Conservation (phyloP, 1,140 invertebrate species). For the Trichogramma pretiosum region DNA sequence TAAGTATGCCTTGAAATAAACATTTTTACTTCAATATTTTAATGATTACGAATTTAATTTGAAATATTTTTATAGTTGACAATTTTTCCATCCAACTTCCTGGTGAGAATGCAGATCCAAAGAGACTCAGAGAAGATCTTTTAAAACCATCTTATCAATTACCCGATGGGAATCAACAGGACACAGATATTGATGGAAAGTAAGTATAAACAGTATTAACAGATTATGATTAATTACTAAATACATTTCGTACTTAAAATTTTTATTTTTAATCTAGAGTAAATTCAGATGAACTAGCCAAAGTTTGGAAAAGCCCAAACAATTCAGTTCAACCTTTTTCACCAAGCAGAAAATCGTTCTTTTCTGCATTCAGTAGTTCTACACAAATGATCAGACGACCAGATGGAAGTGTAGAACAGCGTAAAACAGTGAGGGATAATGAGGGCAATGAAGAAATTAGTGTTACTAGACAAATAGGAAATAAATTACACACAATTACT, state of each 20-base stretch:
- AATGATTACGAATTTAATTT: not conserved
- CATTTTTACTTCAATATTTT: not conserved
- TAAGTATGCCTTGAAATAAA: not conserved
- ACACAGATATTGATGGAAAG: constrained; percentile 48
- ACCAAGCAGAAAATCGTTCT: too few relatives aligned
- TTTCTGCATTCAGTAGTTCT: constrained; percentile 33
- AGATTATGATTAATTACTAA: constrained; percentile 2
- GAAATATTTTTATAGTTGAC: constrained; percentile 7
- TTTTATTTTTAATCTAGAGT: constrained; percentile 29
- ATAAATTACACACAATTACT: constrained; percentile 41
- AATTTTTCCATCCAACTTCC: constrained; percentile 2
- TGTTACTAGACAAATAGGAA: constrained; percentile 38
- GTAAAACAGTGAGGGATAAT: constrained; percentile 40
- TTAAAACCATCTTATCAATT: constrained; percentile 32
- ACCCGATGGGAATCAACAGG: constrained; percentile 27
- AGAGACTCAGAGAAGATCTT: constrained; percentile 37
- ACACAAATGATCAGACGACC: constrained; percentile 34
- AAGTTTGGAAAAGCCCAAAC: constrained; percentile 32
- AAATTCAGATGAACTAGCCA: constrained; percentile 33
- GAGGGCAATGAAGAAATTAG: constrained; percentile 46
- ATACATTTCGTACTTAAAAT: constrained; percentile 9
- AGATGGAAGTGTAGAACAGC: constrained; percentile 44
- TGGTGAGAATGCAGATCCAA: constrained; percentile 13
- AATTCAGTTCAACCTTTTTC: too few relatives aligned
- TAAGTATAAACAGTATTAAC: constrained; percentile 28